phyloP scores from a whole-genome alignment of 92 coral and sea anemone species.

The Epizoanthus illoricatus region DNA sequence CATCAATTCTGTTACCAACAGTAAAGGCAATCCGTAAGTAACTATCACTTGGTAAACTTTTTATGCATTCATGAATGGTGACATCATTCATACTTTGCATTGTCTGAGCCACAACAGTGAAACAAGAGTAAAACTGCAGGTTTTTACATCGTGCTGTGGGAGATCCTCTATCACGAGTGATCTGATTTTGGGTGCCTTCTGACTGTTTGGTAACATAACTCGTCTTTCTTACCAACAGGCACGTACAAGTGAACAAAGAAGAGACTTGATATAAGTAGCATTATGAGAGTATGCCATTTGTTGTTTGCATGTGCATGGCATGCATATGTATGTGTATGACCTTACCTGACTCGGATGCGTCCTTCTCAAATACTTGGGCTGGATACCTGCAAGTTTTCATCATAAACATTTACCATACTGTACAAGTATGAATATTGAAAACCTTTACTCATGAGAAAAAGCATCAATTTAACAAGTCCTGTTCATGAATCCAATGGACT shows the following conservation, averaged over 20 bases:
- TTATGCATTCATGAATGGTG: no score
- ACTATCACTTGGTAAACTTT: neutral
- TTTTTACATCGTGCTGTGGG: no score
- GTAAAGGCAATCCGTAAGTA: neutral
- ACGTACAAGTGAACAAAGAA: constrained; percentile 12
- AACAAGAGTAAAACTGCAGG: no score
- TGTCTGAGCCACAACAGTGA: no score
- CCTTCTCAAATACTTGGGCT: constrained; percentile 95
- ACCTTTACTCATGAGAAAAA: no score
- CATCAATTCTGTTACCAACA: constrained; percentile 23
- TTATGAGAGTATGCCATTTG: constrained; percentile 35
- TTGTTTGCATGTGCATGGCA: constrained; percentile 10
- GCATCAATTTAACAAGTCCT: no score
- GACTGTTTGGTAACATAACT: constrained; percentile 19
- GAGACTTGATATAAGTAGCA: constrained; percentile 8
- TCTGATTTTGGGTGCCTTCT: no score
- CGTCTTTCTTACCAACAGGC: constrained; percentile 24
- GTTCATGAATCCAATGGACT: neutral
- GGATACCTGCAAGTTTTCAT: constrained; percentile 78
- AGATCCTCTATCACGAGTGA: no score
- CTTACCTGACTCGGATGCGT: constrained; percentile 94
- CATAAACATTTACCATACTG: neutral
- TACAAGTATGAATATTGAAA: neutral
- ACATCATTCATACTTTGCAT: no score
- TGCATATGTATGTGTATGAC: neutral